Evolutionary conservation across 1,140 invertebrate species (phyloP).

Genomic region (Penaeus indicus): DNA sequence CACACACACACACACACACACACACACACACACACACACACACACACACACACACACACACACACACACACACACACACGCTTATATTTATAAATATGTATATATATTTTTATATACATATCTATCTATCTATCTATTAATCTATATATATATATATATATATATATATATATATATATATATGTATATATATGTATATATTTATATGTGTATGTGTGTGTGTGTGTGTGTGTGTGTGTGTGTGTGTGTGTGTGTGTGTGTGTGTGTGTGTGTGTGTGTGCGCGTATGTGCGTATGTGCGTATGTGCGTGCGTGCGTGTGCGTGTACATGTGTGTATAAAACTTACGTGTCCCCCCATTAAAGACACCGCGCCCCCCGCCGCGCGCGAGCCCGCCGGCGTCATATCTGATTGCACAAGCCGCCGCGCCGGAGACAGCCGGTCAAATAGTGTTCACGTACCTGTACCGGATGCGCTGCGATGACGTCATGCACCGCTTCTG

Average conservation of each 20-base stretch:
- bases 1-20: background rate
- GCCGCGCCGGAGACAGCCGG: too few relatives aligned
- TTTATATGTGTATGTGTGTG: background rate
- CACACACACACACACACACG: background rate
- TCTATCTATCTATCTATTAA: background rate
- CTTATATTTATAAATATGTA: background rate
- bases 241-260: background rate
- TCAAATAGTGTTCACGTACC: too few relatives aligned
- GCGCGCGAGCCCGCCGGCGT: too few relatives aligned
- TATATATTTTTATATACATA: background rate
- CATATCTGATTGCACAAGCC: too few relatives aligned
- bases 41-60: background rate
- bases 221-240: background rate
- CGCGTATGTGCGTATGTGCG: background rate
- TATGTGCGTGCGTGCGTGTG: too few relatives aligned
- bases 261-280: conserved; percentile 16
- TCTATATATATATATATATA: conserved; percentile 7
- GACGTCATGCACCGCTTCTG: too few relatives aligned
- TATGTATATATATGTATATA: conserved; percentile 8
- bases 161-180: conserved; percentile 20
- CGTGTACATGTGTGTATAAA: too few relatives aligned
- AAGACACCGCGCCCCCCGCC: too few relatives aligned
- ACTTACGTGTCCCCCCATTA: too few relatives aligned
- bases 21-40: background rate
- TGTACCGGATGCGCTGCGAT: too few relatives aligned